Conservation (phyloP, 2,888 invertebrate species). For the Andrena bucephala region DNA sequence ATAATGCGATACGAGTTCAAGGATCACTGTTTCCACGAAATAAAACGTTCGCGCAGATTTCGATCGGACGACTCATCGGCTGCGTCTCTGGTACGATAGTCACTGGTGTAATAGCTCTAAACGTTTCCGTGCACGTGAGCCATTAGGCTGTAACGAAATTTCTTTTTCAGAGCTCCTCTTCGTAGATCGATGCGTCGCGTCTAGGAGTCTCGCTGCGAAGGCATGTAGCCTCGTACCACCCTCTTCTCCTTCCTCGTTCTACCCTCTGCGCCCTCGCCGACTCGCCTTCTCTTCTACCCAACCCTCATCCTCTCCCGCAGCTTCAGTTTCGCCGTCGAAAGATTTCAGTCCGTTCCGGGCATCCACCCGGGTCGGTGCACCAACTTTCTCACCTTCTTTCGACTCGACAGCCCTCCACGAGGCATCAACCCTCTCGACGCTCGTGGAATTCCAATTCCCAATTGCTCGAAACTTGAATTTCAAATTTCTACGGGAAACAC, state of each 20-base stretch:
- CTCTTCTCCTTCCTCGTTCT: conserved; percentile 72
- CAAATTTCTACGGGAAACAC: neutral
- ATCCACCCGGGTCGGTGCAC: conserved; percentile 59
- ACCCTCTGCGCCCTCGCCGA: conserved; percentile 19
- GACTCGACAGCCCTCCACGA: neutral
- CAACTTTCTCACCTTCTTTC: neutral
- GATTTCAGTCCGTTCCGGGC: conserved; percentile 74
- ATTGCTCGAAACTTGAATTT: neutral
- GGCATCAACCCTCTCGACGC: neutral
- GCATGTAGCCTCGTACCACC: conserved; percentile 78
- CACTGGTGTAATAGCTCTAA: conserved; percentile 70
- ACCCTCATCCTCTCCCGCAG: conserved; percentile 56
- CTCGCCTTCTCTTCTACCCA: conserved; percentile 21
- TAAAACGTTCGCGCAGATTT: neutral
- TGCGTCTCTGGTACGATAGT: conserved; percentile 60
- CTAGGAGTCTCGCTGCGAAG: conserved; percentile 76
- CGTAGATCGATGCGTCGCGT: conserved; percentile 82
- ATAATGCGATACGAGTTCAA: too few relatives aligned
- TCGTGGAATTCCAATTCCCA: neutral
- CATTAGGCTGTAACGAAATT: conserved; percentile 72
- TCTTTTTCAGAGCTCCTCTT: conserved; percentile 67
- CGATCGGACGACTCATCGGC: conserved; percentile 8
- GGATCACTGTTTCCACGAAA: neutral
- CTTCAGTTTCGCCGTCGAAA: conserved; percentile 48
- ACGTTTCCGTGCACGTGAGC: conserved; percentile 73